Evolutionary conservation across 1,140 invertebrate species (phyloP).

Genomic region (Alviniconcha marisindica): DNA sequence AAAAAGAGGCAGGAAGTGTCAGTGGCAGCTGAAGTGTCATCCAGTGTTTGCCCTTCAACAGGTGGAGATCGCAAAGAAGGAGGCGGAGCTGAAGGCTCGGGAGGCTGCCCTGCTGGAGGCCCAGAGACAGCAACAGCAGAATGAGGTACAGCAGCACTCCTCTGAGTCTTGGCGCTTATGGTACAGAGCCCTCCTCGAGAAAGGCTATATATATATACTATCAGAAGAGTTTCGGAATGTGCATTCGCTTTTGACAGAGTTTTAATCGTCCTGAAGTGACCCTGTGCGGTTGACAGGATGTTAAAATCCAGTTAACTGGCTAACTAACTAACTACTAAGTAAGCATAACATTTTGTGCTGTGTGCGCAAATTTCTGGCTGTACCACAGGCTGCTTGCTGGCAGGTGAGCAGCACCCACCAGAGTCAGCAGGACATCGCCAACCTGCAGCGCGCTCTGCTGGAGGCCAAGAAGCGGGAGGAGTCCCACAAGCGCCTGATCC

Average conservation of each 20-base stretch:
- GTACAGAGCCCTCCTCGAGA: too few species aligned
- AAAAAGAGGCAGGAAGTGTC: too few species aligned
- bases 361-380: background rate
- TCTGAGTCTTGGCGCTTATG: too few species aligned
- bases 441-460: slow-evolving; percentile 49
- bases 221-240: too few species aligned
- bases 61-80: slow-evolving; percentile 42
- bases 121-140: slow-evolving; percentile 37
- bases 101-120: slow-evolving; percentile 49
- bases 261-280: too few species aligned
- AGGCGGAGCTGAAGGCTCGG: slow-evolving; percentile 48
- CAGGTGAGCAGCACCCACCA: slow-evolving; percentile 44
- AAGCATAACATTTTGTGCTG: background rate
- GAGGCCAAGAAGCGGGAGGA: slow-evolving; percentile 53
- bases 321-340: background rate
- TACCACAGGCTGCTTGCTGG: too few species aligned
- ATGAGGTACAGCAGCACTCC: slow-evolving; percentile 2
- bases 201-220: too few species aligned
- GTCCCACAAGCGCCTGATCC: slow-evolving; percentile 61
- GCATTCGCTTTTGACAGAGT: too few species aligned
- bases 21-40: too few species aligned
- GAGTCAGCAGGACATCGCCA: slow-evolving; percentile 31
- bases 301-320: too few species aligned
- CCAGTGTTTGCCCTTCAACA: too few species aligned
- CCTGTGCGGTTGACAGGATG: too few species aligned